Conservation (phyloP, 2,797 vertebrate genomes). For the Eulemur rubriventer region DNA sequence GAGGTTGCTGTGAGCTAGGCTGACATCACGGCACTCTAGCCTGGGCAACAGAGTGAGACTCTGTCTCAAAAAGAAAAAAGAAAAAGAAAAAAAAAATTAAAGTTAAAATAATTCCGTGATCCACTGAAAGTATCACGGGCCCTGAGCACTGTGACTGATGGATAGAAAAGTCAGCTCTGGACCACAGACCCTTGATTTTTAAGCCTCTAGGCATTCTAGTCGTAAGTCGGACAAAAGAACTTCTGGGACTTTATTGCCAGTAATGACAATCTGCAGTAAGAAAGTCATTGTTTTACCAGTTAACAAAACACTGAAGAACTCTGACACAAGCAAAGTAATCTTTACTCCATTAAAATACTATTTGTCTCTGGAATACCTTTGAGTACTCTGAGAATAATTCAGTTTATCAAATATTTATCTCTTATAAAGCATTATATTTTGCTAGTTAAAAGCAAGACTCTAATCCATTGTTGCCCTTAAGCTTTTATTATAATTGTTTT, state of each 20-base stretch:
- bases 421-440: not conserved
- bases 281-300: conserved; percentile 6
- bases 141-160: not conserved
- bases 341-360: conserved; percentile 27
- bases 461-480: not conserved
- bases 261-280: not conserved
- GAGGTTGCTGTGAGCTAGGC: too few species aligned
- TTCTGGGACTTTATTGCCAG: not conserved
- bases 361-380: not conserved
- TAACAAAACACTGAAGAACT: conserved; percentile 53
- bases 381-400: not conserved
- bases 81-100: not conserved
- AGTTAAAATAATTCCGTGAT: conserved; percentile 8
- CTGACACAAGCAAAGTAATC: not conserved
- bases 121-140: not conserved
- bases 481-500: not conserved
- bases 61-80: too few species aligned
- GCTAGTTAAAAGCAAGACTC: not conserved
- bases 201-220: not conserved
- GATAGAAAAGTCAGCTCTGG: not conserved
- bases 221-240: not conserved
- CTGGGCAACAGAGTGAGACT: too few species aligned
- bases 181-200: not conserved
- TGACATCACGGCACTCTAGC: too few species aligned
- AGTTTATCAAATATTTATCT: conserved; percentile 36